Evolutionary conservation across 2,113 vertebrate species (phyloP).

Genomic region (Stigmatopora argus): DNA sequence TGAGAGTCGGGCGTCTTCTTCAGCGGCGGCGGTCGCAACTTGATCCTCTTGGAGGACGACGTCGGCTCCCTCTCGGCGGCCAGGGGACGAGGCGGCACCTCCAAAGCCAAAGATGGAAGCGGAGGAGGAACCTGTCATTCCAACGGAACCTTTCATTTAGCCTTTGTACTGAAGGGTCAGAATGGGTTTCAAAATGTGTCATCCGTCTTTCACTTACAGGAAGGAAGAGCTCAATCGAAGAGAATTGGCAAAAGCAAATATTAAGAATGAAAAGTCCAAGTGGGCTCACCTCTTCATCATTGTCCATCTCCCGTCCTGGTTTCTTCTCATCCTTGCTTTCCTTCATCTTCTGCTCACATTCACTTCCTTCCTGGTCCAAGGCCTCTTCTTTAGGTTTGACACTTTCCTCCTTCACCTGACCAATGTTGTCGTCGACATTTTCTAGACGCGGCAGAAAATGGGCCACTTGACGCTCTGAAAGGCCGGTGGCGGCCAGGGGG

Average conservation of each 20-base stretch:
- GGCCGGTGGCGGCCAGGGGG: neutral
- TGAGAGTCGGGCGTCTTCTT: conserved; percentile 82
- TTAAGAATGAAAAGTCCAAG: neutral
- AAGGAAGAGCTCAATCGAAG: too few species aligned
- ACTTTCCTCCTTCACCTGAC: conserved; percentile 53
- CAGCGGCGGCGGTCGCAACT: conserved; percentile 84
- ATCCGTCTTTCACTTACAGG: too few species aligned
- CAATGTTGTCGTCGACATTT: conserved; percentile 43
- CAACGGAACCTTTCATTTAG: too few species aligned
- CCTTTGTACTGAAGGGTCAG: too few species aligned
- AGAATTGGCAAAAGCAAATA: neutral
- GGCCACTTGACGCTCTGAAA: neutral
- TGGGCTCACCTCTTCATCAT: conserved; percentile 59
- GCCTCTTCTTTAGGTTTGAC: conserved; percentile 25
- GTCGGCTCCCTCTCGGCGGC: conserved; percentile 58
- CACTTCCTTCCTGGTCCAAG: conserved; percentile 33
- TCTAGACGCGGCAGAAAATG: conserved; percentile 21
- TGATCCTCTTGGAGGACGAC: conserved; percentile 75
- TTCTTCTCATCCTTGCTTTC: conserved; percentile 38
- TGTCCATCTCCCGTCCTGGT: conserved; percentile 30
- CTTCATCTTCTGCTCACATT: conserved; percentile 10
- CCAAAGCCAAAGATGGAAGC: conserved; percentile 52
- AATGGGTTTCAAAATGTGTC: too few species aligned
- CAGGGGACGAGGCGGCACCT: conserved; percentile 55
- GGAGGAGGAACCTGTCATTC: conserved; percentile 50